A percentile compares a stretch with the other conserved stretches of the same genome.
Evolutionary conservation across 2,797 vertebrate genomes (phyloP).

Genomic region (Platalea minor): DNA sequence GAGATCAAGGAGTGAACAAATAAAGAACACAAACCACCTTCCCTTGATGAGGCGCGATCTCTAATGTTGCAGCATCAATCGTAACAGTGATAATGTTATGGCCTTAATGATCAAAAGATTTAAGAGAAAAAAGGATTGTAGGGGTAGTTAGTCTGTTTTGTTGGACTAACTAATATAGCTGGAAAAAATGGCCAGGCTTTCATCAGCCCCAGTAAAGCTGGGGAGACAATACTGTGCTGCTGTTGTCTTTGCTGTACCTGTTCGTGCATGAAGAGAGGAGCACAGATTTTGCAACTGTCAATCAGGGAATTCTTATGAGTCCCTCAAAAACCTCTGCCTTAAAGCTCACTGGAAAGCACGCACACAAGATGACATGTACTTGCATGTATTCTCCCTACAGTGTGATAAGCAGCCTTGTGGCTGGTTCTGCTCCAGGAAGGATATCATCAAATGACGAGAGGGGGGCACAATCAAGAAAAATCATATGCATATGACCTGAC

Average conservation of each 20-base stretch:
- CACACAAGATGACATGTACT: background rate
- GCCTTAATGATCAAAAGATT: background rate
- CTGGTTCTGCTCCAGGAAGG: background rate
- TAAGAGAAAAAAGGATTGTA: background rate
- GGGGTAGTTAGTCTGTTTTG: background rate
- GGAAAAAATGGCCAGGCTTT: background rate
- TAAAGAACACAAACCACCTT: background rate
- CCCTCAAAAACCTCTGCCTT: background rate
- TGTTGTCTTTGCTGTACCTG: background rate
- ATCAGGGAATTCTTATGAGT: background rate
- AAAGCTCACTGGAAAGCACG: background rate
- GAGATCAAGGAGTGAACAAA: background rate
- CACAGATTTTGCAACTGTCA: background rate
- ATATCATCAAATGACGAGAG: background rate
- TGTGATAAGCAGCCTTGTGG: background rate
- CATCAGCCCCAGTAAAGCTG: background rate
- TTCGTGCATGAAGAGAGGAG: background rate
- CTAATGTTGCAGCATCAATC: background rate
- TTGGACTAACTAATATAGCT: background rate
- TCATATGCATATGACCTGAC: background rate
- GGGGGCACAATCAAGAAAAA: background rate
- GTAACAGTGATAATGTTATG: background rate
- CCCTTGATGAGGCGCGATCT: background rate
- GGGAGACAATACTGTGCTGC: background rate
- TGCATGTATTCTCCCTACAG: background rate